Base-by-base conservation (phyloP, 2,888 invertebrate species). In the Cheilosia pagana region DNA sequence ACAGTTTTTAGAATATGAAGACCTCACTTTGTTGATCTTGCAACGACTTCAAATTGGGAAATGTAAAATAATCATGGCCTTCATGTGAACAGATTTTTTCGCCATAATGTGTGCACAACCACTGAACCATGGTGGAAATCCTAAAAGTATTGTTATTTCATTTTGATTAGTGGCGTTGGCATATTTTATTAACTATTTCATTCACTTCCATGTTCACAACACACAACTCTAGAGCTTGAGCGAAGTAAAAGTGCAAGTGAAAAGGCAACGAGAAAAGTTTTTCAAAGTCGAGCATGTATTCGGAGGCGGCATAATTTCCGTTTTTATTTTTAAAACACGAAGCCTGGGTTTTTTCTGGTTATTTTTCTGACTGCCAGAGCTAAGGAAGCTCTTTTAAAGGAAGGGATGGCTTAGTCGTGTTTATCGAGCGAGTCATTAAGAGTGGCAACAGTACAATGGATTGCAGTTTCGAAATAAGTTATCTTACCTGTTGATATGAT, bases 81-180 rank as follows among this genome's bases (percentile, higher is more conserved):
- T 96, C 94, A 70, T 95, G 89, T 85, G 93, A 92, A 86, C 95
- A 95, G 86, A 98, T 95, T 91, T 94, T 93, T 60, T 94, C 91
- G 6, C 99, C 99, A 92, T 96, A 99, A 71, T 95, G 93, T 3
- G 89, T 90, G 89, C 98, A 97, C 81, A 99, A 90, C 90, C 96
- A 97, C 89, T 98, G 96, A 16, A 99, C 96, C 97, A 99, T 96
- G 53, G 94, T 93, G 21, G 96, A 96, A 89, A 99, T 99, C 88
- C 98, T 96, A 87, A 59, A 92, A 90, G 4, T 10, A 23, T 5
- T 12, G 3, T 35, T 12, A 3, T 12, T 35, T 3, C 35, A 31
- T 14, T 43, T 39, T 12, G 16, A 35, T 50, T 10, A 7, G 2
- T n/a, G 6, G 6, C 1, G 0, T 25, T 25, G 1, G 3, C 48